Base-by-base conservation (phyloP, 2,113 vertebrate species). In the Elephas maximus region DNA sequence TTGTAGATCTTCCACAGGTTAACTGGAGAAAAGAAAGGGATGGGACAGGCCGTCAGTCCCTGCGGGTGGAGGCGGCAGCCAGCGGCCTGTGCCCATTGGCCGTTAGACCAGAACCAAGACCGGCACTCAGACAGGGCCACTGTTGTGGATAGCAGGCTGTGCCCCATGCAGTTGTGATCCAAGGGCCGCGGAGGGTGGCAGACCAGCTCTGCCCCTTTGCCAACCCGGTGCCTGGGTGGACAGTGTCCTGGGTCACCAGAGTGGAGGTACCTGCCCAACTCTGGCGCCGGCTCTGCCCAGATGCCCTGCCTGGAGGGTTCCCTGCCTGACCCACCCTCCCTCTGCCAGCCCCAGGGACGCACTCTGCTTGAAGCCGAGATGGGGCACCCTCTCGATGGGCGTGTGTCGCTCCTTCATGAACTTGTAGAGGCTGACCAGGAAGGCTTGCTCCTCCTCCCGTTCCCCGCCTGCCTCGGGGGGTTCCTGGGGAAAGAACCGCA, bases 331-430 rank as follows among this genome's bases (percentile, higher is more conserved):
- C 88, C 93, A 71, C 92, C 91, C 79, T 63, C 91, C 92, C 93
- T 20, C 14, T 37, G 77, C 94, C 94, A 69, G 69, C 74, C 87
- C 96, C 79, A 53, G 77, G 96, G 71, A 98, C 99, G 71, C 98
- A 99, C 99, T 99, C 98, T 99, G 99, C 97, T 99, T 99, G 98
- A 99, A 99, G 98, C 99, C 99, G 0, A 99, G 98, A 96, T 99
- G 99, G 79, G 99, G 99, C 94, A 99, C 99, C 98, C 99, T 99
- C 98, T 99, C 99, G 81, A 99, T 99, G 44, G 99, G 99, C 0
- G 99, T 99, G 80, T 96, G 99, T 48, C 99, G 98, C 8, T 99
- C 99, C 98, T 99, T 99, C 99, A 99, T 99, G 96, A 99, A 99
- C 88, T 98, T 98, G 98, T 99, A 99, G 96, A 99, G 99, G 96